Evolutionary conservation across 1,140 invertebrate genomes (phyloP).

Genomic region (Drosophila tristis): DNA sequence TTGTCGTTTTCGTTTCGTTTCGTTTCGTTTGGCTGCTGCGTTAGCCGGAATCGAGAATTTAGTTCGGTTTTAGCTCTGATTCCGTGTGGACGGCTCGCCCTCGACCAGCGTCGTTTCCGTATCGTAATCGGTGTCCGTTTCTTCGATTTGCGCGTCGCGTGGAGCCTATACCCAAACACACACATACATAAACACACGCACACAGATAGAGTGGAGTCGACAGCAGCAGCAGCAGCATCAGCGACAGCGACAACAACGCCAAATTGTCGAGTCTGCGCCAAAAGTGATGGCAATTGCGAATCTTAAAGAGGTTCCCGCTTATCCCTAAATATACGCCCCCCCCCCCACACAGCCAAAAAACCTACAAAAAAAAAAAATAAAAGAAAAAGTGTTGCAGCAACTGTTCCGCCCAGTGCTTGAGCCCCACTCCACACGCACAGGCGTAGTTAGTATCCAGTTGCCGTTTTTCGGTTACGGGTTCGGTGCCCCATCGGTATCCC

Average conservation of each 20-base stretch:
- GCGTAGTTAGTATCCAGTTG: too few relatives aligned
- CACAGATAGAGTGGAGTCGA: constrained; percentile 12
- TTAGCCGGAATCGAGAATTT: constrained; percentile 56
- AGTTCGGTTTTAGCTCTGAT: constrained; percentile 82
- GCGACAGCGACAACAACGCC: constrained; percentile 68
- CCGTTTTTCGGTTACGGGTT: too few relatives aligned
- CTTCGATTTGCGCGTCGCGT: constrained; percentile 55
- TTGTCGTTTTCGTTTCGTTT: background rate
- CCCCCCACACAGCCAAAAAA: too few relatives aligned
- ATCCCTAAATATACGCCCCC: too few relatives aligned
- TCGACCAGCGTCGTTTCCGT: constrained; percentile 22
- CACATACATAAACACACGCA: constrained; percentile 15
- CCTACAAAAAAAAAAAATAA: too few relatives aligned
- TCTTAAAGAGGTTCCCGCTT: constrained; percentile 42
- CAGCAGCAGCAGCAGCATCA: constrained; percentile 33
- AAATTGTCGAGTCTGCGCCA: constrained; percentile 80
- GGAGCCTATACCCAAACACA: constrained; percentile 45
- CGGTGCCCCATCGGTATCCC: too few relatives aligned
- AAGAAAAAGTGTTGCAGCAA: too few relatives aligned
- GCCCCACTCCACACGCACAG: too few relatives aligned
- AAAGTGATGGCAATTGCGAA: constrained; percentile 67
- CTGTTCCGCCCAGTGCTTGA: too few relatives aligned
- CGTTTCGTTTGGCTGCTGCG: constrained; percentile 16
- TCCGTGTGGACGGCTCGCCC: constrained; percentile 67
- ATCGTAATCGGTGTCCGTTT: constrained; percentile 25